These are phyloP conservation scores for Gavialis gangeticus DNA, from an alignment of 2,113 vertebrate genomes.

Conservation along the genomic window DNA sequence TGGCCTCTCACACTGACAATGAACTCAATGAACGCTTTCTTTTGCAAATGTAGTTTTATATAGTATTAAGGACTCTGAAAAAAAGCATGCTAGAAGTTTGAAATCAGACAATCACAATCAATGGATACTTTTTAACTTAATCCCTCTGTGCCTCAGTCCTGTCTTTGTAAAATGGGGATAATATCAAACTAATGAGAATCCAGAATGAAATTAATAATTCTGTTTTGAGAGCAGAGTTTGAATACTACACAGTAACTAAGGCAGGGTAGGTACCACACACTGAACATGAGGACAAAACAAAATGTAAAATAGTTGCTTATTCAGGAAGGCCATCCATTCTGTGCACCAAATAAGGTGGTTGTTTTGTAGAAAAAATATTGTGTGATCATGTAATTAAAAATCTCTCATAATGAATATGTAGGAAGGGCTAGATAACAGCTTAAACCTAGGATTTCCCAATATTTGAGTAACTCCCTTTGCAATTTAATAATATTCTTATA, in stretches of 20 bases:
- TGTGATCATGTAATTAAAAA: conserved; percentile 16
- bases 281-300: too few relatives aligned
- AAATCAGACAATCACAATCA: not conserved
- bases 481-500: too few relatives aligned
- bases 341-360: not conserved
- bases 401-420: not conserved
- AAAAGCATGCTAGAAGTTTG: not conserved
- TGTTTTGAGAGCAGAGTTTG: not conserved
- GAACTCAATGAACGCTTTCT: not conserved
- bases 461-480: not conserved
- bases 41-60: not conserved
- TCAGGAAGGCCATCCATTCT: not conserved
- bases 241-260: not conserved
- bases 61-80: not conserved
- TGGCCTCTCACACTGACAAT: not conserved
- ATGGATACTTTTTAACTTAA: too few relatives aligned
- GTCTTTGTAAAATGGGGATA: not conserved
- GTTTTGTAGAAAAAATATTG: conserved; percentile 2
- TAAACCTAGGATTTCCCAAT: not conserved
- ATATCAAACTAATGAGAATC: not conserved
- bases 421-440: not conserved
- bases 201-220: not conserved
- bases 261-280: too few relatives aligned
- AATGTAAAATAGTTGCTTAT: not conserved
- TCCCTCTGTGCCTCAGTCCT: not conserved